phyloP scores from a whole-genome alignment of 2,888 invertebrate genomes.

The Adelognathus sp. region DNA sequence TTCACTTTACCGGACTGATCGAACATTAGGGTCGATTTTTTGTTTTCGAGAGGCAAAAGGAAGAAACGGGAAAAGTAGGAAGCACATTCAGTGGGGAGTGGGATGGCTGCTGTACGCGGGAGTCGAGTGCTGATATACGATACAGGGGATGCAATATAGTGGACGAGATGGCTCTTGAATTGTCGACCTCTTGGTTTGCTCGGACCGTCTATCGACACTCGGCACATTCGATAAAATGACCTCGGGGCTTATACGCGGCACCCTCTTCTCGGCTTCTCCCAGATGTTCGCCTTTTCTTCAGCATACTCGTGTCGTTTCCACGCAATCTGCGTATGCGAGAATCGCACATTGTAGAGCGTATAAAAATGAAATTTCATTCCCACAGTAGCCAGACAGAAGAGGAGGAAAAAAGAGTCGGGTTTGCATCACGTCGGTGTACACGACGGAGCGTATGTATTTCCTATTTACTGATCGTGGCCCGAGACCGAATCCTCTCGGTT shows the following conservation, averaged over 20 bases:
- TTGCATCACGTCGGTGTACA: neutral
- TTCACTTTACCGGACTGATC: too few relatives aligned
- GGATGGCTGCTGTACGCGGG: too few relatives aligned
- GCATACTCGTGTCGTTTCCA: neutral
- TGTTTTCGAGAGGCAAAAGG: too few relatives aligned
- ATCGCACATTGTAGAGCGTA: conserved; percentile 2
- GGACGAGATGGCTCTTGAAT: neutral
- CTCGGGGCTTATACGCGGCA: neutral
- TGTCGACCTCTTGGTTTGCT: neutral
- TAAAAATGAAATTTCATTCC: neutral
- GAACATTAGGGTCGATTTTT: too few relatives aligned
- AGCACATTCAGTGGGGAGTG: too few relatives aligned
- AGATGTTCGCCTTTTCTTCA: neutral
- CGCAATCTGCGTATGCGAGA: neutral
- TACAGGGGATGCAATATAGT: neutral
- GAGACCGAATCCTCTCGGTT: conserved; percentile 39
- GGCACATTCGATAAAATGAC: neutral
- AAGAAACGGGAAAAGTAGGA: too few relatives aligned
- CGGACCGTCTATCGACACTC: neutral
- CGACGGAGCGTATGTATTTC: neutral
- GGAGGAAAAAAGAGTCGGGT: conserved; percentile 10
- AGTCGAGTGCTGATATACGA: too few relatives aligned
- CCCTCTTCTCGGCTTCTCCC: neutral
- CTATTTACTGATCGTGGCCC: conserved; percentile 30
- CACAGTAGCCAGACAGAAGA: neutral